Evolutionary conservation across 1,140 invertebrate species (phyloP), one percentile per base, ranked within the genome.

Genomic region (Drosophila erecta): DNA sequence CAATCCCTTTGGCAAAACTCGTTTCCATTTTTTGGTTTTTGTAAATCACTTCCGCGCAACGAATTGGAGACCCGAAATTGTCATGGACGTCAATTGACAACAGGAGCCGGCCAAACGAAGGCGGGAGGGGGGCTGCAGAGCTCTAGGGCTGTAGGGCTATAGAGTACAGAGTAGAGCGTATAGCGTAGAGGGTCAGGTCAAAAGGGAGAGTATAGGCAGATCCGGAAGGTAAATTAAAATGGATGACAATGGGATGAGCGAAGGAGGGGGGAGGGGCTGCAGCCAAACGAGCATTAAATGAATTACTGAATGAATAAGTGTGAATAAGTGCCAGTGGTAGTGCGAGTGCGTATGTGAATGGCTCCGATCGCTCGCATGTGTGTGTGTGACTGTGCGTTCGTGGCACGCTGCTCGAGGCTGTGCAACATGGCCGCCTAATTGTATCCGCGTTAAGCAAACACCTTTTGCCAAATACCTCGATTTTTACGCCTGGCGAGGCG

Each of bases 181-280:
- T 46, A 0, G 46, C 46, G 40, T 40, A 58, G 55, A 64, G 54
- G 46, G 61, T 74, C 59, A 75, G 46, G 61, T 74, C 70, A 75
- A 77, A 79, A 70, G 55, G 27, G 50, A 46, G 77, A 69, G 70
- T 73, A 62, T 64, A 56, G 54, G 74, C 59, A 75, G 74, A 89
- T 83, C 83, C 83, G 83, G 83, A 86, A 86, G 84, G 79, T 89
- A 89, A 89, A 89, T 89, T 89, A 89, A 89, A 84, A 89, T 89
- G 84, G 84, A 89, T 89, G 84, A 89, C 84, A 89, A 89, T 84
- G 72, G 79, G 64, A 89, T 71, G 79, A 74, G 57, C 58, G 55
- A 47, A 44, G 50, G 47, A 51, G 20, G 55, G 24, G 35, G 30
- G 24, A 30, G 76, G 69, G 66, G 62, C 65, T 79, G 65, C 46